Evolutionary conservation across 2,797 vertebrate genomes (phyloP), one percentile per base, ranked within the genome.

Genomic region (Microctenopoma stevenorrisi): DNA sequence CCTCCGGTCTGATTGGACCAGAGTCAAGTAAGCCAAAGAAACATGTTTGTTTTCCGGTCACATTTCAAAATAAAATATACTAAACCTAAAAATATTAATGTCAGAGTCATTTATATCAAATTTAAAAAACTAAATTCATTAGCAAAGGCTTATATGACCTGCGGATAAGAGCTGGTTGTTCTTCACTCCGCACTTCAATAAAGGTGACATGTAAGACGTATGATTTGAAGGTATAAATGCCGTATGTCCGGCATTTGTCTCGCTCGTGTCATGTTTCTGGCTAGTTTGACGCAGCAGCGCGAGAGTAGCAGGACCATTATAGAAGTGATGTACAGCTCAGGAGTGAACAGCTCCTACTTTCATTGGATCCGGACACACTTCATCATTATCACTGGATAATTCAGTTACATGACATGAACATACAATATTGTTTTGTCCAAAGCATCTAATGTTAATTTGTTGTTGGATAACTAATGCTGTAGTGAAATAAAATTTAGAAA

Each of bases 61-160:
- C 0, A 0, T 0, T 87, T 74, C 86, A 85, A 72, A 91, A 85
- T 83, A 89, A 82, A 38, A 72, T 0, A 6, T 0, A 4, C 0
- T 4, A 2, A 11, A 4, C 2, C 7, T 4, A 42, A 0, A 49
- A 12, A 43, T 16, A n/a, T 1, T 3, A 0, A 7, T 8, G 33
- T 1, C 0, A 1, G 1, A 3, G 2, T 42, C 48, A 13, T 55
- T 38, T 37, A 5, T 1, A 0, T 5, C 7, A 2, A 18, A 38
- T 18, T 0, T 0, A 48, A 14, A 47, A 0, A 6, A 0, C 0
- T 30, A 7, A 0, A 12, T 25, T 0, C 11, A 3, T 7, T 3
- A 4, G 26, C 12, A 26, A 8, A n/a, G 0, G 0, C n/a, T 0
- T 0, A 5, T 2, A 15, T 10, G 0, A 49, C 14, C 12, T 11